Evolutionary conservation across 2,888 invertebrate species (phyloP), one percentile per base, ranked within the genome.

Genomic region (Mystacides longicornis): DNA sequence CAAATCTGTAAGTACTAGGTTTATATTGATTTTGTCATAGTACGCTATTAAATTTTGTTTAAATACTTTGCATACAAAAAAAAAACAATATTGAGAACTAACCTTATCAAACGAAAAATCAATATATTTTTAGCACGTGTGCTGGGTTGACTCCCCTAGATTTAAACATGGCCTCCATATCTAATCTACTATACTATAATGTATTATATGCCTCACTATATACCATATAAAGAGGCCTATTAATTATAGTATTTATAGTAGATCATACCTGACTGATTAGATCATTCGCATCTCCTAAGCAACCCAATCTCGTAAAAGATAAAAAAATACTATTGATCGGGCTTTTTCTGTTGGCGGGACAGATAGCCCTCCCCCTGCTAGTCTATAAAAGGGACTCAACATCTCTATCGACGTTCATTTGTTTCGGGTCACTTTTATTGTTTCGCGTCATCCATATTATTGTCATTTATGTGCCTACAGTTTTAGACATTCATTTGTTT

Each of bases 291-390:
- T 37, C 37, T 37, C 37, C 37, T 7, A n/a, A 16, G 37, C 37
- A 37, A 37, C 37, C 37, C 16, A 37, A 37, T 37, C 37, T 3
- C 37, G 14, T 16, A 14, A 14, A 4, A 3, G 37, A 37, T 37
- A 37, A 37, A 37, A n/a, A n/a, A n/a, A n/a, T n/a, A 37, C 37
- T 37, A 37, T 37, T 37, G 37, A 37, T 37, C 37, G 37, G n/a
- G 11, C n/a, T n/a, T n/a, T n/a, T n/a, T n/a, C n/a, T n/a, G n/a
- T n/a, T n/a, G n/a, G 14, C 37, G 37, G 3, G 4, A 37, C 37
- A 37, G 27, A 27, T 37, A 3, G 37, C 37, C n/a, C 16, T 16
- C 37, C 37, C 37, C n/a, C n/a, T n/a, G n/a, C n/a, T n/a, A 37
- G 14, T 37, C 37, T 37, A 37, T 37, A 37, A 37, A 37, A 37